Percentiles rank a stretch among this genome's conserved stretches.
Evolutionary conservation across 2,888 invertebrate species (phyloP).

Genomic region (Oeneis ivallda): DNA sequence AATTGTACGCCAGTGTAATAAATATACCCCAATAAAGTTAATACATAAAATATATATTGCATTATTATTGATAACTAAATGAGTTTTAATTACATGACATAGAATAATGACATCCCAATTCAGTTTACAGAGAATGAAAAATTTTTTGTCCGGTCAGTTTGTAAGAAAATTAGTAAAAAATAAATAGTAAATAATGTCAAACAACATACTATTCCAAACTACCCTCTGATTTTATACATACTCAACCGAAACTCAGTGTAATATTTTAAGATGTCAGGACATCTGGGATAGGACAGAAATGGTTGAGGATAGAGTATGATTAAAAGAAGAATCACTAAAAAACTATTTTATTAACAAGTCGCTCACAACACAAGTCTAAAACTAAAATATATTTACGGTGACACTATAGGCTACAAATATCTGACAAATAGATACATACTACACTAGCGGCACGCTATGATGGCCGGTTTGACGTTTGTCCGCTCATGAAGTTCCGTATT

Average conservation of each 20-base stretch:
- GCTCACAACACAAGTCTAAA: conserved; percentile 71
- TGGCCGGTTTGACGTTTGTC: too few species aligned
- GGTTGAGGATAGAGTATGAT: conserved; percentile 57
- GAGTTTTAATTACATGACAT: neutral
- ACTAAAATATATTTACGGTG: conserved; percentile 63
- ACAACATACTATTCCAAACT: neutral
- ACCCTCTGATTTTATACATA: neutral
- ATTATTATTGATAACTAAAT: conserved; percentile 25
- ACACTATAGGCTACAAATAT: conserved; percentile 53
- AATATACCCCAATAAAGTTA: conserved; percentile 39
- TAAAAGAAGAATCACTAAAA: conserved; percentile 69
- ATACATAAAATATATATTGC: conserved; percentile 30
- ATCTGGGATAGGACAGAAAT: conserved; percentile 46
- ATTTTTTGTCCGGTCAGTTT: neutral
- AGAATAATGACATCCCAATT: neutral
- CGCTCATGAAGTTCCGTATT: too few species aligned
- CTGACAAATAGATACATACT: conserved; percentile 63
- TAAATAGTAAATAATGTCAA: neutral
- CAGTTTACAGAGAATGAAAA: neutral
- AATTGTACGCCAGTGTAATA: conserved; percentile 45
- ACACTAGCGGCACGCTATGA: too few species aligned
- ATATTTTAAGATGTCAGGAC: conserved; percentile 12
- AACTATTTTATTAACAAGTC: conserved; percentile 77
- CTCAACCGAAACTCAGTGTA: neutral
- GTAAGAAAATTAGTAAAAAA: neutral